A percentile compares a stretch with the other conserved stretches of the same genome.
Conservation (phyloP, 2,888 invertebrate species). For the Lysandra bellargus region DNA sequence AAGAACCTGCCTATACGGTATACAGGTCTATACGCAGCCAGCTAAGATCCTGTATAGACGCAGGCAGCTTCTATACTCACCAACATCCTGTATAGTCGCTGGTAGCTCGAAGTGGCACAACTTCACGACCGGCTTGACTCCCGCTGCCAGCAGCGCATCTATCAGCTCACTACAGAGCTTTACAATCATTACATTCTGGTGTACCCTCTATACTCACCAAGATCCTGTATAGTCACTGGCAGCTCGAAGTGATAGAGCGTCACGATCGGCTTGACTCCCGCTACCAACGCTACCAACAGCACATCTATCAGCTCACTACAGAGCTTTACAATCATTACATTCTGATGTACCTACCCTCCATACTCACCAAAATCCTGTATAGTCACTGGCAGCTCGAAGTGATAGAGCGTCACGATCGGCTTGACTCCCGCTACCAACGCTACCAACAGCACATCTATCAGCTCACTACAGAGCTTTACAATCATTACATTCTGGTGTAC, state of each 20-base stretch:
- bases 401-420: constrained; percentile 81
- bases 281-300: constrained; percentile 61
- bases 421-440: constrained; percentile 76
- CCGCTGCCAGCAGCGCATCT: constrained; percentile 80
- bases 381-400: constrained; percentile 80
- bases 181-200: too few species aligned
- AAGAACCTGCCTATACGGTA: too few species aligned
- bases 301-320: constrained; percentile 82
- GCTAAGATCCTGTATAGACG: too few species aligned
- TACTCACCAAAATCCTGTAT: constrained; percentile 44
- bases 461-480: constrained; percentile 57
- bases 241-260: constrained; percentile 83
- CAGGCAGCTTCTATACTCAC: constrained; percentile 37
- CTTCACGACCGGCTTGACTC: constrained; percentile 81
- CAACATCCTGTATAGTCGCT: constrained; percentile 21
- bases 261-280: constrained; percentile 81
- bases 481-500: too few species aligned
- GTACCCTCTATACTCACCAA: constrained; percentile 28
- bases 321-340: too few species aligned
- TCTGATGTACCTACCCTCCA: not conserved
- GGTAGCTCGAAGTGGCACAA: constrained; percentile 69
- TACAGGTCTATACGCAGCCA: too few species aligned
- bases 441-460: constrained; percentile 81
- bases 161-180: constrained; percentile 77
- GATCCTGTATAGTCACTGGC: constrained; percentile 62